These are phyloP conservation scores for Drosophila punjabiensis DNA, from an alignment of 1,140 invertebrate genomes.

Conservation along the genomic window DNA sequence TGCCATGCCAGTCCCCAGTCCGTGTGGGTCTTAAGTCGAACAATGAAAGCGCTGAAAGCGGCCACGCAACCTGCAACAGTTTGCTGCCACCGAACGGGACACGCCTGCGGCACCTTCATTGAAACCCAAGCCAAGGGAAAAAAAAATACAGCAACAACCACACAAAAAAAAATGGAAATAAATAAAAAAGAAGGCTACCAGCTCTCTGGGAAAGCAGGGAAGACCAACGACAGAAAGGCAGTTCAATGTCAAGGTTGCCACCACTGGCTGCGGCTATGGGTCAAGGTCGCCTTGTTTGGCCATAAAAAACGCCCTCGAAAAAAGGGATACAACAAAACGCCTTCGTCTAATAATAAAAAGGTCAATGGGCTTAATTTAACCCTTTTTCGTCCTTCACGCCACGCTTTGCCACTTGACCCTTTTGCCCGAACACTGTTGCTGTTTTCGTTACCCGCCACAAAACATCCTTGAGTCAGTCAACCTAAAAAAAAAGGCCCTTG, in stretches of 20 bases:
- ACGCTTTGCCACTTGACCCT: constrained; percentile 79
- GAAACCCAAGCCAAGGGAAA: constrained; percentile 53
- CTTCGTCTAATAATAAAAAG: constrained; percentile 57
- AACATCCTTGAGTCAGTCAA: constrained; percentile 68
- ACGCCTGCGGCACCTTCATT: constrained; percentile 58
- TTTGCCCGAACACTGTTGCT: constrained; percentile 49
- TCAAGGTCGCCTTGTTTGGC: constrained; percentile 55
- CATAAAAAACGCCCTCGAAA: constrained; percentile 38
- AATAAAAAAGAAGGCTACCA: constrained; percentile 2
- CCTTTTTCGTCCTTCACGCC: constrained; percentile 58
- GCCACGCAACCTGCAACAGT: constrained; percentile 63
- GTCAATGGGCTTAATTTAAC: constrained; percentile 78
- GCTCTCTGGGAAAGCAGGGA: constrained; percentile 18
- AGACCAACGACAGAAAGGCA: neutral
- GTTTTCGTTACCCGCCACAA: constrained; percentile 23
- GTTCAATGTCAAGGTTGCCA: constrained; percentile 38
- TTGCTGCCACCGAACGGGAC: constrained; percentile 43
- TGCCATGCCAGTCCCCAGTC: neutral
- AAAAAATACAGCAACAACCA: constrained; percentile 6
- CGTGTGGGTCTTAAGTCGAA: constrained; percentile 72
- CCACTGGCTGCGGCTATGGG: constrained; percentile 33
- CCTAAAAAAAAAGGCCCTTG: constrained; percentile 49
- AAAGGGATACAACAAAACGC: constrained; percentile 39
- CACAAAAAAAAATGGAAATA: constrained; percentile 18
- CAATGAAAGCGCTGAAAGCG: constrained; percentile 70